Evolutionary conservation across 2,113 vertebrate genomes (phyloP).

Genomic region (Poeciliopsis occidentalis): DNA sequence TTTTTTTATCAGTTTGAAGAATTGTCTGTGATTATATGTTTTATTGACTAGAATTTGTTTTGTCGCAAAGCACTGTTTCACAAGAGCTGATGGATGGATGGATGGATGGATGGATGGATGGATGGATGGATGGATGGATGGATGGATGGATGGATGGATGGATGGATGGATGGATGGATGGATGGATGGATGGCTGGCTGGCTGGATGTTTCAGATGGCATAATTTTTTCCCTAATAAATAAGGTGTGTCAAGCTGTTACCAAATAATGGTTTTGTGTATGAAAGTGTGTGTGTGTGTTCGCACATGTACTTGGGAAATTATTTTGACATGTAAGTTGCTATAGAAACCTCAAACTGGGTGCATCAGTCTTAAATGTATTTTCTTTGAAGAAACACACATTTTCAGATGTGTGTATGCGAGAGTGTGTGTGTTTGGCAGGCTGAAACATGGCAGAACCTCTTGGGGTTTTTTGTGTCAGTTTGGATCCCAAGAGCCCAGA

Average conservation of each 20-base stretch:
- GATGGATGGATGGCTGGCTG: too few species aligned
- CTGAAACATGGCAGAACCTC: constrained; percentile 54
- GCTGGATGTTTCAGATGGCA: too few species aligned
- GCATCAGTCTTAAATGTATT: constrained; percentile 48
- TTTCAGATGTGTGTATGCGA: constrained; percentile 35
- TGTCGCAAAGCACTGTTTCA: too few species aligned
- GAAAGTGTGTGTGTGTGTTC: constrained; percentile 1
- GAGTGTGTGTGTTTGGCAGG: constrained; percentile 31
- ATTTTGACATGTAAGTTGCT: constrained; percentile 70
- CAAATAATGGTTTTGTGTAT: constrained; percentile 22
- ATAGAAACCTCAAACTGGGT: constrained; percentile 50
- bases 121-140: too few species aligned
- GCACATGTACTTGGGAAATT: constrained; percentile 40
- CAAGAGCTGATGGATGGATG: too few species aligned
- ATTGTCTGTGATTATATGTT: too few species aligned
- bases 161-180: too few species aligned
- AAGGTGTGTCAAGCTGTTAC: not conserved
- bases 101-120: too few species aligned
- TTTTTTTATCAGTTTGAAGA: too few species aligned
- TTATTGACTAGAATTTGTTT: not conserved
- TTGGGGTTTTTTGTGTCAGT: constrained; percentile 46
- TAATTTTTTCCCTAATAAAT: too few species aligned
- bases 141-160: not conserved
- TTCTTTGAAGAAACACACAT: constrained; percentile 22
- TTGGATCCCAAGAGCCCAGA: constrained; percentile 23